A percentile compares a stretch with the other conserved stretches of the same genome.
Evolutionary conservation across 2,113 vertebrate species (phyloP).

Genomic region (Boleophthalmus pectinirostris): DNA sequence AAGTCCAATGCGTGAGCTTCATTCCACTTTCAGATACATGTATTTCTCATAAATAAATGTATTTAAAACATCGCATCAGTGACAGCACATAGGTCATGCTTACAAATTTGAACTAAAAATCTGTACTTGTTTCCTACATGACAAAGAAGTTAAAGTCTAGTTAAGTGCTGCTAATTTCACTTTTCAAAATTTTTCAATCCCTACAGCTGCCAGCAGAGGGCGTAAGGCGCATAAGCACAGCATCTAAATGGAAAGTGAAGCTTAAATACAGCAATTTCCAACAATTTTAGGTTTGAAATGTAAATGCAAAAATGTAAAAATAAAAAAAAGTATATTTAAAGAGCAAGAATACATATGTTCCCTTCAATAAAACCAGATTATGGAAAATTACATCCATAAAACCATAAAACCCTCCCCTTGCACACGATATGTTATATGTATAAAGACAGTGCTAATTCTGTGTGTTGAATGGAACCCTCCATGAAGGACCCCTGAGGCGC

Average conservation of each 20-base stretch:
- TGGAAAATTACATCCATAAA: background rate
- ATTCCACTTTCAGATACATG: too few species aligned
- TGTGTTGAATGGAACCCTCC: constrained; percentile 19
- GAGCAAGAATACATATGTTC: background rate
- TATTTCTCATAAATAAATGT: too few species aligned
- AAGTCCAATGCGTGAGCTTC: too few species aligned
- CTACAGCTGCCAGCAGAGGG: background rate
- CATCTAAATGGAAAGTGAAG: background rate
- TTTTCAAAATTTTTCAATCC: background rate
- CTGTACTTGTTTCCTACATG: too few species aligned
- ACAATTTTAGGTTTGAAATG: background rate
- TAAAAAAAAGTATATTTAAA: constrained; percentile 8
- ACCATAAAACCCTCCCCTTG: constrained; percentile 7
- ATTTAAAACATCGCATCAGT: too few species aligned
- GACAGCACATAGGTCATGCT: too few species aligned
- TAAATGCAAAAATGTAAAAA: background rate
- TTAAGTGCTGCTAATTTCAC: background rate
- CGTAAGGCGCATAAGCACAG: background rate
- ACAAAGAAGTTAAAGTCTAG: background rate
- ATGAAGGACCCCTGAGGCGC: constrained; percentile 21
- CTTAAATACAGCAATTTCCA: background rate
- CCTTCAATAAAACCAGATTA: constrained; percentile 40
- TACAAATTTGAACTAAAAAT: too few species aligned
- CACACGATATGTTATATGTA: constrained; percentile 13
- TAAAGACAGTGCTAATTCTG: constrained; percentile 13